phyloP scores from a whole-genome alignment of 1,140 invertebrate genomes.

The Aphaenogaster floridana region DNA sequence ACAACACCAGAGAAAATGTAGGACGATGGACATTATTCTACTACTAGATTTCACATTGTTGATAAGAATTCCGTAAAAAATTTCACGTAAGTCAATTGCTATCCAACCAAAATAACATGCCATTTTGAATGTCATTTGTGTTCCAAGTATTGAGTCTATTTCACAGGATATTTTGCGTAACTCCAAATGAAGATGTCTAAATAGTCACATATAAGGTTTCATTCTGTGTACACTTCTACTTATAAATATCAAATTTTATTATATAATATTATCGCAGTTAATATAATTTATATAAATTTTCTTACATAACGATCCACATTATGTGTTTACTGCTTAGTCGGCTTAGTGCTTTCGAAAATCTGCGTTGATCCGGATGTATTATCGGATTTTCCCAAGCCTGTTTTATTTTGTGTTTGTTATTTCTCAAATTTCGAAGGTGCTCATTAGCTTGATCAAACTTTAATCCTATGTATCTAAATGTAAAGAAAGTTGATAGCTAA shows the following conservation, averaged over 20 bases:
- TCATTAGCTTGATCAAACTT: no score
- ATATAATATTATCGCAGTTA: neutral
- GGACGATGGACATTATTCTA: neutral
- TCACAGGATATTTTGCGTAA: slow-evolving; percentile 22
- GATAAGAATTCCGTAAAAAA: neutral
- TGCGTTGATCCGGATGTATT: no score
- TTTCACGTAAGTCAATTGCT: neutral
- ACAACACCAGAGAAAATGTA: rapidly evolving
- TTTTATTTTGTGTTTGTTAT: no score
- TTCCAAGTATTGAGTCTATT: slow-evolving; percentile 20
- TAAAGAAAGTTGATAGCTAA: neutral
- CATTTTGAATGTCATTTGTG: slow-evolving; percentile 16
- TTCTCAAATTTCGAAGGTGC: no score
- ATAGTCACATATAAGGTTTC: neutral
- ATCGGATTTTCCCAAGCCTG: no score
- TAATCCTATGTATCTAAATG: no score
- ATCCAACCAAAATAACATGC: neutral
- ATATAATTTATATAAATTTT: neutral
- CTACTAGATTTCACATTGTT: neutral
- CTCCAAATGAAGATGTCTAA: slow-evolving; percentile 23
- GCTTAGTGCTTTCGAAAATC: no score
- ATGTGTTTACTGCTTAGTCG: no score
- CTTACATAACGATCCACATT: slow-evolving; percentile 11
- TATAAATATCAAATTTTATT: neutral
- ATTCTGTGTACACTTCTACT: no score